Evolutionary conservation across 2,888 invertebrate species (phyloP).

Genomic region (Pristionchus arcanus): DNA sequence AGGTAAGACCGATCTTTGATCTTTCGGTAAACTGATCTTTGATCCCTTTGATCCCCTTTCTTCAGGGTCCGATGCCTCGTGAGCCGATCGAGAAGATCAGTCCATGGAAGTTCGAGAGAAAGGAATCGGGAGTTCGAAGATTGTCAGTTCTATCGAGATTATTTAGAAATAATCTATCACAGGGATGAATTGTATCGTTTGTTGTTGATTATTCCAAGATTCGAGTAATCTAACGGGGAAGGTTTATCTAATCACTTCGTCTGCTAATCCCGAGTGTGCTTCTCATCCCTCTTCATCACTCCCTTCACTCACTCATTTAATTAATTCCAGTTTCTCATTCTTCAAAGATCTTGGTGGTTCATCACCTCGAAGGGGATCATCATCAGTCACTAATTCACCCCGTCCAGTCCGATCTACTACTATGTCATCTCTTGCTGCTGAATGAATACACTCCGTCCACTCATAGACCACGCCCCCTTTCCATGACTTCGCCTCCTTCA

Average conservation of each 20-base stretch:
- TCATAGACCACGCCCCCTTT: slow-evolving; percentile 17
- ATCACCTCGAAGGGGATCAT: slow-evolving; percentile 67
- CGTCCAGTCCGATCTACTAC: slow-evolving; percentile 61
- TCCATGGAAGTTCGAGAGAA: slow-evolving; percentile 87
- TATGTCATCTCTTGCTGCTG: slow-evolving; percentile 48
- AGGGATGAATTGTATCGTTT: background rate
- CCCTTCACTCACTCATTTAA: background rate
- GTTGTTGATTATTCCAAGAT: background rate
- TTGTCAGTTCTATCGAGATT: slow-evolving; percentile 67
- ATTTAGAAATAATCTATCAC: slow-evolving; percentile 7
- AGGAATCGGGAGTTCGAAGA: slow-evolving; percentile 76
- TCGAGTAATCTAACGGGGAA: background rate
- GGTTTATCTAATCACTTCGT: background rate
- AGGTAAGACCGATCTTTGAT: background rate
- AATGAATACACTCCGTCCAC: slow-evolving; percentile 6
- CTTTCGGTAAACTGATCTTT: background rate
- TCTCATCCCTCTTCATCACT: background rate
- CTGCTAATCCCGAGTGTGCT: background rate
- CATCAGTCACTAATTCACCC: slow-evolving; percentile 65
- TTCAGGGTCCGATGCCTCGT: slow-evolving; percentile 93
- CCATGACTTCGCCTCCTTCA: background rate
- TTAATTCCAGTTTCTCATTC: slow-evolving; percentile 70
- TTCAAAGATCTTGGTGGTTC: slow-evolving; percentile 67
- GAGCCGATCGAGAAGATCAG: slow-evolving; percentile 94
- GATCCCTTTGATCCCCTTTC: background rate